Evolutionary conservation across 2,888 invertebrate genomes (phyloP).

Genomic region (Drosophila algonquin): DNA sequence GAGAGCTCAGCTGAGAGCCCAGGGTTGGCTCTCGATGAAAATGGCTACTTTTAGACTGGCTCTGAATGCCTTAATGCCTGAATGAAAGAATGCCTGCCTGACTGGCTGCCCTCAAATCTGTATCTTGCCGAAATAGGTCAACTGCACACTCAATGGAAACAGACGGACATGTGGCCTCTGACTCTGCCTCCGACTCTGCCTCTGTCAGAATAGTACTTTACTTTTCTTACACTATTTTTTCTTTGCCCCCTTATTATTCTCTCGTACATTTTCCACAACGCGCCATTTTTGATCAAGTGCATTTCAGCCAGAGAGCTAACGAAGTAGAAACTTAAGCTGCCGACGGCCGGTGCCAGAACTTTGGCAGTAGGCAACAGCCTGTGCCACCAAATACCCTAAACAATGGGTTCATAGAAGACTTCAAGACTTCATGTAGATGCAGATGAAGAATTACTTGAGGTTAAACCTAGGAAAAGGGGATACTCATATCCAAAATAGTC

Average conservation of each 20-base stretch:
- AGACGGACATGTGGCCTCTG: constrained; percentile 66
- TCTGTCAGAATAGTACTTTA: constrained; percentile 2
- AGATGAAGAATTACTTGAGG: too few relatives aligned
- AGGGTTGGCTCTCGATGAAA: constrained; percentile 50
- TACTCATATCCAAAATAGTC: not conserved
- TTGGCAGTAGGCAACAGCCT: constrained; percentile 33
- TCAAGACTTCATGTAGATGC: too few relatives aligned
- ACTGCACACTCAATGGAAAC: constrained; percentile 68
- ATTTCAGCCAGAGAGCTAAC: constrained; percentile 65
- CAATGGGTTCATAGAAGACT: not conserved
- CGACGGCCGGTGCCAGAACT: constrained; percentile 20
- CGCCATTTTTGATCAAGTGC: constrained; percentile 75
- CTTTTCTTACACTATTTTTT: constrained; percentile 8
- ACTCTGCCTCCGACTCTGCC: constrained; percentile 15
- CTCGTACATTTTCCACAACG: constrained; percentile 45
- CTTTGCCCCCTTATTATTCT: constrained; percentile 9
- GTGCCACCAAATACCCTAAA: not conserved
- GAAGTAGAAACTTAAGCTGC: constrained; percentile 71
- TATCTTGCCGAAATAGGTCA: constrained; percentile 61
- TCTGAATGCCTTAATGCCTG: not conserved
- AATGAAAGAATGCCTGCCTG: not conserved
- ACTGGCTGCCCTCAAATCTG: constrained; percentile 49
- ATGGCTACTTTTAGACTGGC: constrained; percentile 48
- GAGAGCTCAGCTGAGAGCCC: constrained; percentile 5
- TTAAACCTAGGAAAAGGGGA: too few relatives aligned